Evolutionary conservation across 2,113 vertebrate genomes (phyloP), one percentile per base, ranked within the genome.

Genomic region (Apus apus): DNA sequence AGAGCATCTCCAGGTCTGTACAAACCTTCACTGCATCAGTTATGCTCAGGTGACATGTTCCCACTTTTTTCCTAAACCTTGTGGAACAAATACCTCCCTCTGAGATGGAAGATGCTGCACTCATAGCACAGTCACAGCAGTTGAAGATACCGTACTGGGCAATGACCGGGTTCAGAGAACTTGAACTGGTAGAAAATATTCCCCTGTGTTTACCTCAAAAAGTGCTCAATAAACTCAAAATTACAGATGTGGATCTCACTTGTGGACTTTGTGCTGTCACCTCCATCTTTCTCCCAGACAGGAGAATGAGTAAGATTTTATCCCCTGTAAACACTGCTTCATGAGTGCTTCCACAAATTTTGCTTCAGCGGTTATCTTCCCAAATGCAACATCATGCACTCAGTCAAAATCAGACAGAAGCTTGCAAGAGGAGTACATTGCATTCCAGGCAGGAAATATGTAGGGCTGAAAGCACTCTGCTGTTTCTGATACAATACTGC

Each of bases 281-380:
- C 9, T 46, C 0, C 1, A 1, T 53, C 53, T 50, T 79, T 51
- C 36, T 90, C 34, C 16, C 21, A 64, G 4, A 5, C 6, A 5
- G 50, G 5, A 82, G 13, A 75, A 81, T 58, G 27, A 67, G 6
- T 84, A 45, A 73, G 27, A 60, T n/a, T 71, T 38, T 40, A 60
- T n/a, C 11, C 10, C 58, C 15, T 78, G 43, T 25, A 64, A 77
- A 56, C 1, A 15, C 53, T 43, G 32, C 6, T n/a, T 46, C 34
- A 26, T 11, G 5, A 78, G 13, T 18, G 8, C 71, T 81, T 76
- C 12, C 20, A 48, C 1, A 1, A 26, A 68, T 80, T 83, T 64
- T 70, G 4, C 40, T 81, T 84, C 56, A 74, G 60, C 25, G 36
- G 8, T 32, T 40, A 22, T 14, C 11, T 84, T 78, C 56, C 40